Evolutionary conservation across 2,888 invertebrate genomes (phyloP), one percentile per base, ranked within the genome.

Genomic region (Hedya salicella): DNA sequence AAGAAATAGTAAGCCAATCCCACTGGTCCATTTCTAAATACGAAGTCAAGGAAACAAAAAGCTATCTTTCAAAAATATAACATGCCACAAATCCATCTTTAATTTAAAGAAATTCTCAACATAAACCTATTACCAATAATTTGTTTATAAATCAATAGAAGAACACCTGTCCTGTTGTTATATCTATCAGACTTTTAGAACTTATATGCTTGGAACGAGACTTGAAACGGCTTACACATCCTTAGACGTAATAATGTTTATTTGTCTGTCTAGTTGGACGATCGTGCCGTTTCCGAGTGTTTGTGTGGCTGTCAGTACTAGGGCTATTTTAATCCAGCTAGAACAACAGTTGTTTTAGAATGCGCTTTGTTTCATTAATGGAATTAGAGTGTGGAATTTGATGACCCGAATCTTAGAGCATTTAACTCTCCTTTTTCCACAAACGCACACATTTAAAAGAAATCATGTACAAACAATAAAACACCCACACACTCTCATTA

Each of bases 321-420:
- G 19, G 17, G 63, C 40, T 64, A 64, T 57, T 64, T 57, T 17
- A 32, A 50, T 19, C 54, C 44, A 9, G n/a, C 42, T 64, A 42
- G 19, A 32, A 11, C 32, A 25, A 40, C 21, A 14, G 36, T 54
- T 30, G 36, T 36, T 25, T 8, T 63, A 19, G 42, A 36, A 13
- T 42, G 36, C 16, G 40, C 39, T 19, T 42, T 63, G 54, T 56
- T 56, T 39, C 21, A 40, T 62, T 46, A 42, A 36, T 62, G 42
- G n/a, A 2, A 42, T 30, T 14, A 14, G 8, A 40, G 5, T 3
- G 21, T 3, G 9, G 36, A 25, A 25, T 6, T 3, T 25, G 25
- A 25, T 36, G 36, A 11, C 36, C 36, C 9, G 36, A 11, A 36
- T 36, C 6, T 25, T 25, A 6, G 3, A 25, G 25, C 6, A 6